Evolutionary conservation across 1,140 invertebrate species (phyloP).

Genomic region (Macrostomum lignano): DNA sequence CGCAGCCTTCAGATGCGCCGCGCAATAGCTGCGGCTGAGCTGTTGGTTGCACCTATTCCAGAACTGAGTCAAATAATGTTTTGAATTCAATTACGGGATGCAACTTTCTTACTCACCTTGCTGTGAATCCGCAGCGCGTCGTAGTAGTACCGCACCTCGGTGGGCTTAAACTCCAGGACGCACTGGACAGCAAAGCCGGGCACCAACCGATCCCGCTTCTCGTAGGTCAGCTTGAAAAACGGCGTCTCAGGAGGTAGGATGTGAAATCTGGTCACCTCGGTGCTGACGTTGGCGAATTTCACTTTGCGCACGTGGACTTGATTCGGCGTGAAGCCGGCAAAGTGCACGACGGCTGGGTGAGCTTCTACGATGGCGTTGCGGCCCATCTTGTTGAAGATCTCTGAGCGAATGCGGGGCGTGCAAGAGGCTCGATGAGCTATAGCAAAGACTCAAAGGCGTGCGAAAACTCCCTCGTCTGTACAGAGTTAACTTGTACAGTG

Average conservation of each 20-base stretch:
- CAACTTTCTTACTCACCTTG: conserved; percentile 15
- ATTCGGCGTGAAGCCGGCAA: conserved; percentile 21
- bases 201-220: conserved; percentile 19
- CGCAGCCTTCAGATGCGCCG: no score
- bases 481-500: no score
- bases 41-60: no score
- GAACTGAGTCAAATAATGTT: not conserved
- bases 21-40: no score
- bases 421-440: no score
- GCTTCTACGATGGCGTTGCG: conserved; percentile 18
- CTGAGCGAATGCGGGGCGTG: no score
- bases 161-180: conserved; percentile 19
- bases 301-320: conserved; percentile 14
- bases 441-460: no score
- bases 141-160: conserved; percentile 28
- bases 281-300: conserved; percentile 19
- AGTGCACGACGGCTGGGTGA: conserved; percentile 18
- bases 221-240: conserved; percentile 24
- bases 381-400: conserved; percentile 20
- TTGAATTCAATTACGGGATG: no score
- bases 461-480: no score
- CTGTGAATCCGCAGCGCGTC: conserved; percentile 24
- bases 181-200: conserved; percentile 19
- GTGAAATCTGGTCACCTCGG: conserved; percentile 21
- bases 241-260: conserved; percentile 25